Base-by-base conservation (phyloP, 2,797 vertebrate species). In the Clarias laeviceps region DNA sequence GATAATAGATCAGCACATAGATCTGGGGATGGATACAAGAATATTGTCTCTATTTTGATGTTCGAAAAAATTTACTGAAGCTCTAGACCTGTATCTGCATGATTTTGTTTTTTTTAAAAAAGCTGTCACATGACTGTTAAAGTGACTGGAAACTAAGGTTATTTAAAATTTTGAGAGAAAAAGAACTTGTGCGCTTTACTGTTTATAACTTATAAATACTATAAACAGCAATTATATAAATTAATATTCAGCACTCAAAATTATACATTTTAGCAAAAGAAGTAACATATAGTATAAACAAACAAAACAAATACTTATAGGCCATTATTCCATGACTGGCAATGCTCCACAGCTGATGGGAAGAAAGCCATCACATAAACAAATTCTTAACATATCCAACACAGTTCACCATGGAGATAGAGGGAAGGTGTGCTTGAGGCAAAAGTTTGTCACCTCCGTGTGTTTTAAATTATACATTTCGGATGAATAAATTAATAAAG, bases 141-240 rank as follows among this genome's bases (percentile, higher is more conserved):
- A 78, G 5, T 37, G 18, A 8, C 24, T 27, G 15, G 24, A 80
- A 64, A 61, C 32, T 22, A 6, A 9, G 7, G 65, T 5, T 32
- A 64, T 20, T 40, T 27, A 7, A 5, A 59, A 27, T 70, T 84
- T 85, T 77, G 69, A 61, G 64, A 70, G 54, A 66, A 45, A 61
- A 40, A 45, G 61, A 76, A 56, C 59, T 72, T 24, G 15, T 37
- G 59, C 57, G 15, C 61, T 69, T 68, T 66, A 66, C 32, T 73
- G 27, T 15, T 50, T 18, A n/a, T 77, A 29, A 77, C 29, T 50
- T 82, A 73, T 5, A 56, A 29, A 57, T 15, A 57, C 14, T 40
- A 68, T 59, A 70, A 18, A 85, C 69, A 72, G 37, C 59, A 80
- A 50, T 62, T 22, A n/a, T 79, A 80, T 65, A 50, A 80, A 65